Conservation (phyloP, 2,888 invertebrate genomes). For the Tanypteryx hageni region DNA sequence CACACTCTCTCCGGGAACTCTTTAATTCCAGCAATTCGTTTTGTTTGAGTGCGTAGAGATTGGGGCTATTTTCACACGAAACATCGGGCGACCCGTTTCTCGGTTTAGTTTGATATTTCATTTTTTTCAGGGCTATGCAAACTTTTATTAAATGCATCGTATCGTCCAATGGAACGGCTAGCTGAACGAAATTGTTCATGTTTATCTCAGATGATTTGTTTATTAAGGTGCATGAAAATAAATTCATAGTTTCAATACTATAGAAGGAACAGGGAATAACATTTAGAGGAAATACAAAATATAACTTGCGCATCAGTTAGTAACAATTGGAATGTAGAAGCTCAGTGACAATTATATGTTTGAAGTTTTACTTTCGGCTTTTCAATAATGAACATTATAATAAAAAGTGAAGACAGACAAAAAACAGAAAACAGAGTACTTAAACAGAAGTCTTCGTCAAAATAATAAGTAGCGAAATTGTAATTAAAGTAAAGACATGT, state of each 20-base stretch:
- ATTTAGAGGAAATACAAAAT: too few species aligned
- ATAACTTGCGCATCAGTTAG: too few species aligned
- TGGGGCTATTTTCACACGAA: not conserved
- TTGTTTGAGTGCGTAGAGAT: not conserved
- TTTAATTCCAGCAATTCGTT: conserved; percentile 3
- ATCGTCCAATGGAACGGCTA: too few species aligned
- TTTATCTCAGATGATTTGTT: too few species aligned
- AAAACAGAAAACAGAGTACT: not conserved
- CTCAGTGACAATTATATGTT: not conserved
- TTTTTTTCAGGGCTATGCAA: not conserved
- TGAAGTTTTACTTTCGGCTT: not conserved
- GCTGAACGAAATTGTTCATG: too few species aligned
- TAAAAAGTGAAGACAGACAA: not conserved
- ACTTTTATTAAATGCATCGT: too few species aligned
- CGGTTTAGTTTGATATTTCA: not conserved
- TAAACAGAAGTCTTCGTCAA: not conserved
- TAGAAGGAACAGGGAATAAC: too few species aligned
- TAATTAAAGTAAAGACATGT: not conserved
- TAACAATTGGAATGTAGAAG: too few species aligned
- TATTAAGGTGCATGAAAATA: too few species aligned
- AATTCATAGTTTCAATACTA: too few species aligned
- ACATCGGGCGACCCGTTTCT: not conserved
- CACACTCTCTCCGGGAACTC: not conserved
- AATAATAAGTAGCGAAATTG: not conserved
- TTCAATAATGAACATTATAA: not conserved